These are phyloP conservation scores for Heteractis magnifica DNA, from an alignment of 92 coral and sea anemone species.

Conservation along the genomic window DNA sequence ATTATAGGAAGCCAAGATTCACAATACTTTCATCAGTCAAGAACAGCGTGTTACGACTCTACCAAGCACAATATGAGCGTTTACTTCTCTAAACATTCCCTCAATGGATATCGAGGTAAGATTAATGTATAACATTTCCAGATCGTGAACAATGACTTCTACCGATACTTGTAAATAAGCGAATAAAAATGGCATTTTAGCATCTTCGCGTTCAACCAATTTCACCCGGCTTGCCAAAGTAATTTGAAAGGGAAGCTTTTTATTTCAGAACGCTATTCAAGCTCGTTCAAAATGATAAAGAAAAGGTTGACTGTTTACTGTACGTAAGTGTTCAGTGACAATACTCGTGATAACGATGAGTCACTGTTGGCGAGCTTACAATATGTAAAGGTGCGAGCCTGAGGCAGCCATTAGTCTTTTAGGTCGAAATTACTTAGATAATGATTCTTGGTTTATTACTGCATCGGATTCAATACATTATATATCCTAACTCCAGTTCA, in stretches of 20 bases:
- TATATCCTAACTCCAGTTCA: background rate
- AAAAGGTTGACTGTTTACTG: no score
- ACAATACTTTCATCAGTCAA: no score
- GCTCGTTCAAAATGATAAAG: no score
- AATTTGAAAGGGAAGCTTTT: no score
- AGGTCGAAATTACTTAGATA: background rate
- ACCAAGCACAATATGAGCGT: constrained; percentile 30
- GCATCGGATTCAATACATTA: no score
- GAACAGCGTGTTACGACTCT: no score
- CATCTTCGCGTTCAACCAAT: no score
- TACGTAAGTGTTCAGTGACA: no score
- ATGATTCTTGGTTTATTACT: no score
- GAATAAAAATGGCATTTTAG: background rate
- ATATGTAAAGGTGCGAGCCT: background rate
- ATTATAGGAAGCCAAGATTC: no score
- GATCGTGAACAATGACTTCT: background rate
- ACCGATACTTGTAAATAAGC: background rate
- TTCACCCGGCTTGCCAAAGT: no score
- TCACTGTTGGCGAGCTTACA: background rate
- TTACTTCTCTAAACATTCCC: constrained; percentile 33
- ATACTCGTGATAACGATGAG: background rate
- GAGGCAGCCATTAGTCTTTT: background rate
- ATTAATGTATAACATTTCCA: background rate
- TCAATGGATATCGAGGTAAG: constrained; percentile 35
- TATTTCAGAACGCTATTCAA: no score